phyloP scores from a whole-genome alignment of 2,888 invertebrate genomes.

The Alloplasta piceator region DNA sequence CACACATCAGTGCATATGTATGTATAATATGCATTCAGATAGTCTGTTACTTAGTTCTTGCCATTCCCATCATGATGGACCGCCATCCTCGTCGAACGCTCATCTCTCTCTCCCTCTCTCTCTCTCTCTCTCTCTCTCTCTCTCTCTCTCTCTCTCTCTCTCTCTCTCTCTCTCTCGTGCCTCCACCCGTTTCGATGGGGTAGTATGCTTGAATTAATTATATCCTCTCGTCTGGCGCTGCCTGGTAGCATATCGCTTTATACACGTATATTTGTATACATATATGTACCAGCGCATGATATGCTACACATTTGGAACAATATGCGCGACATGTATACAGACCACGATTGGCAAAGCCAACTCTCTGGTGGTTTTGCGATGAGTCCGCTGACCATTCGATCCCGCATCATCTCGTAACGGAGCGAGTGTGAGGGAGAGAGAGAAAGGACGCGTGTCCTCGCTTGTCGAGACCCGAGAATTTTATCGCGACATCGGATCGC shows the following conservation, averaged over 20 bases:
- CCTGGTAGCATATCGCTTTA: slow-evolving; percentile 14
- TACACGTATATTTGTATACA: background rate
- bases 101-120: background rate
- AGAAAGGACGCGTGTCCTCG: slow-evolving; percentile 77
- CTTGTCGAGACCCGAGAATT: slow-evolving; percentile 76
- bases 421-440: slow-evolving; percentile 63
- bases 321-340: slow-evolving; percentile 33
- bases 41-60: slow-evolving; percentile 46
- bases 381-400: slow-evolving; percentile 53
- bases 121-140: too few species aligned
- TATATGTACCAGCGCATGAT: background rate
- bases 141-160: too few species aligned
- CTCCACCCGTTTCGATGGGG: slow-evolving; percentile 22
- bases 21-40: background rate
- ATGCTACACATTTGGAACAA: slow-evolving; percentile 32
- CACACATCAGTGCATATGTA: slow-evolving; percentile 11
- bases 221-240: slow-evolving; percentile 35
- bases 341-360: slow-evolving; percentile 55
- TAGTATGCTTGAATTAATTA: slow-evolving; percentile 59
- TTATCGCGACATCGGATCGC: slow-evolving; percentile 80
- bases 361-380: slow-evolving; percentile 63
- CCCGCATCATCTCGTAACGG: slow-evolving; percentile 67
- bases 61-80: slow-evolving; percentile 54
- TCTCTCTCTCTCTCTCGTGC: too few species aligned
- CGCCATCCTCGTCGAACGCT: slow-evolving; percentile 36